phyloP scores from a whole-genome alignment of 2,888 invertebrate genomes.

The Micropterix aruncella region DNA sequence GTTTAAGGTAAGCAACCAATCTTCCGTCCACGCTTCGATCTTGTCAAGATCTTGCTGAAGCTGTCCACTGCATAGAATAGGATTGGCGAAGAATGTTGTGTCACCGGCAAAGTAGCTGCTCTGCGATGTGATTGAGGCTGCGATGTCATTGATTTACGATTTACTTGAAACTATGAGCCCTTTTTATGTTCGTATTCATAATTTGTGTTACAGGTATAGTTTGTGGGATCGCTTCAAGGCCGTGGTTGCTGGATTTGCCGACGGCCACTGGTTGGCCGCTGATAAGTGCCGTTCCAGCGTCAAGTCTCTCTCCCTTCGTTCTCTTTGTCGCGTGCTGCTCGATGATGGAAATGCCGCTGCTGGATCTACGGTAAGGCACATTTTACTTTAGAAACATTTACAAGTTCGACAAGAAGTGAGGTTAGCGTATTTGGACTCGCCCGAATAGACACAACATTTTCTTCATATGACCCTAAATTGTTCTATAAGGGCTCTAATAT shows the following conservation, averaged over 20 bases:
- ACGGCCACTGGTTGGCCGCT: slow-evolving; percentile 53
- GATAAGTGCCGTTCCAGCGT: slow-evolving; percentile 50
- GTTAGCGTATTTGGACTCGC: no score
- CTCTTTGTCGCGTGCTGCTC: slow-evolving; percentile 45
- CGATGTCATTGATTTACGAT: not conserved
- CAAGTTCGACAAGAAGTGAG: no score
- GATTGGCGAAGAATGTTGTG: no score
- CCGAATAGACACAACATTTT: no score
- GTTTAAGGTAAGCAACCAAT: no score
- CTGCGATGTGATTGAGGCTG: not conserved
- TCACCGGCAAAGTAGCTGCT: not conserved
- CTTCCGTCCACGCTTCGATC: no score
- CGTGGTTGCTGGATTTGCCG: slow-evolving; percentile 59
- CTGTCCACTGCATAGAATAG: no score
- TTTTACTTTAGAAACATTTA: no score
- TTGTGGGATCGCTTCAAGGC: slow-evolving; percentile 52
- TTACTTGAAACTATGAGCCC: not conserved
- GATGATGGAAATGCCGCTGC: slow-evolving; percentile 33
- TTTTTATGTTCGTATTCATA: not conserved
- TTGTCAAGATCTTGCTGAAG: no score
- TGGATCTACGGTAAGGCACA: slow-evolving; percentile 22
- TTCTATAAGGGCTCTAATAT: no score
- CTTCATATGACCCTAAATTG: no score
- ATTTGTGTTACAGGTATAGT: slow-evolving; percentile 32
- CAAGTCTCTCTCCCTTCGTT: slow-evolving; percentile 47